Percentiles rank a stretch among this genome's conserved stretches.
Evolutionary conservation across 2,113 vertebrate genomes (phyloP).

Genomic region (Danio rerio): DNA sequence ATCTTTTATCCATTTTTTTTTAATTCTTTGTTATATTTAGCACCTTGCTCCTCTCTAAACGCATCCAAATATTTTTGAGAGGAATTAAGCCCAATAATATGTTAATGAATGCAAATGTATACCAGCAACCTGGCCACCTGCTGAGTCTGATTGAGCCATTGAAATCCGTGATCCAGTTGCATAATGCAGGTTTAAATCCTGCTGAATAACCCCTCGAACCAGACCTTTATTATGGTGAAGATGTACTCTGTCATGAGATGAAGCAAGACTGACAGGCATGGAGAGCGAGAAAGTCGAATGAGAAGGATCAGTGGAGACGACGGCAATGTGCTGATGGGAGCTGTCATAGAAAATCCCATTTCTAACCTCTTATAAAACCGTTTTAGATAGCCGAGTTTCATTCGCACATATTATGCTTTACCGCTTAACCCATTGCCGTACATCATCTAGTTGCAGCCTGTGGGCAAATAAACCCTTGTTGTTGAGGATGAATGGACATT

Average conservation of each 20-base stretch:
- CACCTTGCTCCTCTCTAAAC: neutral
- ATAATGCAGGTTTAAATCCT: conserved; percentile 27
- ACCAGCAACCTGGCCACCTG: conserved; percentile 20
- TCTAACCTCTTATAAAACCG: conserved; percentile 18
- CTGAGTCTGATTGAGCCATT: conserved; percentile 39
- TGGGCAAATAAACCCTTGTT: neutral
- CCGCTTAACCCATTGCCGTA: neutral
- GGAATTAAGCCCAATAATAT: conserved; percentile 26
- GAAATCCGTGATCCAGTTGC: conserved; percentile 24
- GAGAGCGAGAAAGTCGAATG: neutral
- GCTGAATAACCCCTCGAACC: neutral
- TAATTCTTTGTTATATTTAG: neutral
- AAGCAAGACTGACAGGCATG: conserved; percentile 13
- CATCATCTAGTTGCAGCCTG: neutral
- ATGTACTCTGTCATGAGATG: conserved; percentile 9
- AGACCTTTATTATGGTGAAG: conserved; percentile 10
- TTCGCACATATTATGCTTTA: conserved; percentile 1
- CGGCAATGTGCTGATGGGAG: neutral
- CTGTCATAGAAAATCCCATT: conserved; percentile 35
- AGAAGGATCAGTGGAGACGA: neutral
- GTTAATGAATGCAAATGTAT: conserved; percentile 55
- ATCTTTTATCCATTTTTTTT: neutral
- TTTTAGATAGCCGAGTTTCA: neutral
- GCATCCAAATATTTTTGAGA: neutral
- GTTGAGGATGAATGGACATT: neutral